Evolutionary conservation across 1,140 invertebrate genomes (phyloP).

Genomic region (Papilio machaon): DNA sequence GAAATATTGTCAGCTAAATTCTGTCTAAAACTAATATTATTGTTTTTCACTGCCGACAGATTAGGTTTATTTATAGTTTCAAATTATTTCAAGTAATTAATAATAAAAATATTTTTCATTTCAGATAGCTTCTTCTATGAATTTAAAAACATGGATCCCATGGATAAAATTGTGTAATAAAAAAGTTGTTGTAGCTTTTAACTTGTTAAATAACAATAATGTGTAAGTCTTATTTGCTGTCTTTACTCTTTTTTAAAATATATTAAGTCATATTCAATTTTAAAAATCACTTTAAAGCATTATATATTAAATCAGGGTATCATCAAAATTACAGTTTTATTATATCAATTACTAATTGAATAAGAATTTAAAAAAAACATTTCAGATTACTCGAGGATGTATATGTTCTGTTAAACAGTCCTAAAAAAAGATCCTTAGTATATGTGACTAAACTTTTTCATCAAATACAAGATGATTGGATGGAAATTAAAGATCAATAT

Average conservation of each 20-base stretch:
- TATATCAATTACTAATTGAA: neutral
- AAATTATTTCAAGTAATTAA: neutral
- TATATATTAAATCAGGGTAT: too few relatives aligned
- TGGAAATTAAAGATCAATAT: slow-evolving; percentile 47
- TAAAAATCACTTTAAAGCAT: too few relatives aligned
- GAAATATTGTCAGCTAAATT: too few relatives aligned
- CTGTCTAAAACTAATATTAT: too few relatives aligned
- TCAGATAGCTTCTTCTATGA: slow-evolving; percentile 45
- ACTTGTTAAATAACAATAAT: slow-evolving; percentile 57
- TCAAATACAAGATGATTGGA: slow-evolving; percentile 49
- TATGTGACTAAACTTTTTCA: slow-evolving; percentile 65
- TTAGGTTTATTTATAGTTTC: neutral
- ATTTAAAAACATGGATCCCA: slow-evolving; percentile 47
- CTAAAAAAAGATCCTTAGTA: slow-evolving; percentile 48
- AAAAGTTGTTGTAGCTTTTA: slow-evolving; percentile 58
- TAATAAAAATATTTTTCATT: slow-evolving; percentile 34
- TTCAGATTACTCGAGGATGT: slow-evolving; percentile 62
- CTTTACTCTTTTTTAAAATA: neutral
- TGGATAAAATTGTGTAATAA: slow-evolving; percentile 62
- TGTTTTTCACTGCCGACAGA: too few relatives aligned
- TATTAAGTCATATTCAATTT: too few relatives aligned
- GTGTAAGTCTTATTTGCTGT: slow-evolving; percentile 56
- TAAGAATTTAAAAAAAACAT: slow-evolving; percentile 37
- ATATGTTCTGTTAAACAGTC: slow-evolving; percentile 55
- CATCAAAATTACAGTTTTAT: neutral